These are phyloP conservation scores for Baryphthengus martii DNA, from an alignment of 2,113 vertebrate species.

Conservation along the genomic window DNA sequence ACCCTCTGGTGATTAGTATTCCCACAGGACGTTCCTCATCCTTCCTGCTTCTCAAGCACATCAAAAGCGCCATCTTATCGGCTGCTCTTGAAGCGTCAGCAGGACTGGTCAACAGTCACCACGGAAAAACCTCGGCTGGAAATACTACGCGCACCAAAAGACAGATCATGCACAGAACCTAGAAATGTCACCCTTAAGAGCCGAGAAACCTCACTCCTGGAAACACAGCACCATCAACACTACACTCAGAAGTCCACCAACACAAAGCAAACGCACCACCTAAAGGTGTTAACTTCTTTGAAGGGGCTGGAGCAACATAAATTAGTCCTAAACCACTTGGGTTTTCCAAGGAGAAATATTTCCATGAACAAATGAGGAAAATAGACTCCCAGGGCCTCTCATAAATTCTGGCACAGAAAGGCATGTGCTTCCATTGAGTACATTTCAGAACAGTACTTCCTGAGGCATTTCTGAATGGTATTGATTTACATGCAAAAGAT, in stretches of 20 bases:
- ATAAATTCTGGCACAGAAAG: background rate
- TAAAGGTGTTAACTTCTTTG: background rate
- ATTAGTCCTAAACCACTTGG: background rate
- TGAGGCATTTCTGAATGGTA: background rate
- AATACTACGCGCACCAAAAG: background rate
- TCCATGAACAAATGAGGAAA: background rate
- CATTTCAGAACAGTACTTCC: conserved; percentile 33
- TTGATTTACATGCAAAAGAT: conserved; percentile 5
- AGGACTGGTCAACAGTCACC: background rate
- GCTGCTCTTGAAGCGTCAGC: background rate
- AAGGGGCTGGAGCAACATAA: background rate
- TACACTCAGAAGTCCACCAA: background rate
- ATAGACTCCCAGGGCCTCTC: background rate
- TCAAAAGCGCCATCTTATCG: background rate
- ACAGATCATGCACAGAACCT: background rate
- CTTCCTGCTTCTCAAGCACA: background rate
- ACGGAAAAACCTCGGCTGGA: background rate
- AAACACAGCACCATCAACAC: background rate
- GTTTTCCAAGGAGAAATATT: background rate
- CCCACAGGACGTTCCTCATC: background rate
- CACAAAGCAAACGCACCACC: background rate
- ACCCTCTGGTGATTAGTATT: background rate
- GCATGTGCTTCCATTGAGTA: background rate
- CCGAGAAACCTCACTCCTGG: background rate
- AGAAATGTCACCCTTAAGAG: background rate